These are phyloP conservation scores for Eubasilissa regina DNA, from an alignment of 1,140 invertebrate species.

Conservation along the genomic window DNA sequence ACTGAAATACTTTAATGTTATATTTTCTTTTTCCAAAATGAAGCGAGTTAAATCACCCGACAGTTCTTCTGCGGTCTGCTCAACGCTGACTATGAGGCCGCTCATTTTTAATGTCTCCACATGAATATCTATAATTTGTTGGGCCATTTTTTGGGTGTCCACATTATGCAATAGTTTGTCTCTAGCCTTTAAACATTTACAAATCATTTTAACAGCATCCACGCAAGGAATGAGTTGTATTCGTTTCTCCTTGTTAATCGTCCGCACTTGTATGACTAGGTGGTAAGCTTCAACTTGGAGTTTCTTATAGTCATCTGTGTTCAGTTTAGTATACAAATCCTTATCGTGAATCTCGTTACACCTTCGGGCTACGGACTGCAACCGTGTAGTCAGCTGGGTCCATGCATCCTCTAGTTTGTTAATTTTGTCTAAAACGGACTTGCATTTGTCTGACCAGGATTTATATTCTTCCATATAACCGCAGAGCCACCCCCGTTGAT, in stretches of 20 bases:
- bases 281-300: conserved; percentile 64
- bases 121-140: conserved; percentile 68
- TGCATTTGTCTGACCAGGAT: conserved; percentile 47
- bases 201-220: conserved; percentile 67
- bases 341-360: conserved; percentile 65
- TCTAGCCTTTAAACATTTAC: conserved; percentile 68
- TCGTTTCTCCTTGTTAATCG: conserved; percentile 64
- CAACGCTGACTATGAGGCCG: conserved; percentile 64
- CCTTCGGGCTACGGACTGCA: conserved; percentile 67
- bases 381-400: conserved; percentile 64
- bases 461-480: conserved; percentile 43
- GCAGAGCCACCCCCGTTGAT: conserved; percentile 61
- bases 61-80: conserved; percentile 65
- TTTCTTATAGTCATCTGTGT: conserved; percentile 63
- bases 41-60: conserved; percentile 59
- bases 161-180: conserved; percentile 66
- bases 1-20: conserved; percentile 6
- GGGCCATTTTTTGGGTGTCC: conserved; percentile 65
- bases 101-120: conserved; percentile 66
- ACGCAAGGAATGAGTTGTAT: conserved; percentile 64
- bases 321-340: conserved; percentile 65
- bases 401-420: conserved; percentile 66
- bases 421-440: conserved; percentile 64
- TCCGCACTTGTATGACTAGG: conserved; percentile 64
- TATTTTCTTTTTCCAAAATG: conserved; percentile 47